Evolutionary conservation across 2,888 invertebrate species (phyloP).

Genomic region (Oegoconia quadripuncta): DNA sequence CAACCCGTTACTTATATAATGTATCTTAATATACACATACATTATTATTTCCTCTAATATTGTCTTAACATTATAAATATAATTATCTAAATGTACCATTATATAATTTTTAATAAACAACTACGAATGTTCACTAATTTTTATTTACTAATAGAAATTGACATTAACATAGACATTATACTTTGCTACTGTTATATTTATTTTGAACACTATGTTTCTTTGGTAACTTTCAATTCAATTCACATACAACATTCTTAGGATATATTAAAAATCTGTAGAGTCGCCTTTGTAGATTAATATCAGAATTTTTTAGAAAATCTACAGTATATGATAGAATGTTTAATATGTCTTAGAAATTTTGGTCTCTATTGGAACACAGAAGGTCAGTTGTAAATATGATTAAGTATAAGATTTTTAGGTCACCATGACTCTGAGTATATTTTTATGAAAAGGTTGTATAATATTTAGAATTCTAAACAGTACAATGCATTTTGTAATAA

Average conservation of each 20-base stretch:
- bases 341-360: constrained; percentile 26
- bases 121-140: constrained; percentile 40
- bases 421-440: constrained; percentile 9
- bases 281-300: constrained; percentile 10
- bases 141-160: constrained; percentile 29
- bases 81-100: constrained; percentile 23
- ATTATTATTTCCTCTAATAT: constrained; percentile 14
- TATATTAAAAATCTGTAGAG: constrained; percentile 2
- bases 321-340: constrained; percentile 39
- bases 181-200: constrained; percentile 10
- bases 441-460: background rate
- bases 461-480: no score
- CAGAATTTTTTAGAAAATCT: constrained; percentile 35
- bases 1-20: no score
- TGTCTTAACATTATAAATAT: constrained; percentile 23
- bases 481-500: no score
- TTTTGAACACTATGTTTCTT: constrained; percentile 28
- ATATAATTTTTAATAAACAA: constrained; percentile 24
- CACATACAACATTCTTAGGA: background rate
- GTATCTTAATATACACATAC: constrained; percentile 6
- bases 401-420: constrained; percentile 12
- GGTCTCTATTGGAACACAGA: constrained; percentile 43
- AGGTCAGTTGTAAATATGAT: constrained; percentile 17
- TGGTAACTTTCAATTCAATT: constrained; percentile 1
- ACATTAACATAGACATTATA: constrained; percentile 29